A percentile compares a stretch with the other conserved stretches of the same genome.
Conservation (phyloP, 2,888 invertebrate genomes). For the Drosophila birchii region DNA sequence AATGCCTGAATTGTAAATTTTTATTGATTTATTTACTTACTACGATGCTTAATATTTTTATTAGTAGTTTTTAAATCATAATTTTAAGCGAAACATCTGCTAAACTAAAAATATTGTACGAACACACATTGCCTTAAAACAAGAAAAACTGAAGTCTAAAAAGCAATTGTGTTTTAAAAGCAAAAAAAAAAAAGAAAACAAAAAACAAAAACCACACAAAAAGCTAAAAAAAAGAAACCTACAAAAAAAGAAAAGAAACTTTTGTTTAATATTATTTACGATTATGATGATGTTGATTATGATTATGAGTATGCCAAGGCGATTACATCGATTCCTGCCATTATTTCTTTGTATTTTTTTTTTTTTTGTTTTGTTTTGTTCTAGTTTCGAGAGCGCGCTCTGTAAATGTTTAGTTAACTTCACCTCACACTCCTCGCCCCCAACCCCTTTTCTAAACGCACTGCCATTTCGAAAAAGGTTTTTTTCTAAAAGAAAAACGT, state of each 20-base stretch:
- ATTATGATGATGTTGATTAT: slow-evolving; percentile 17
- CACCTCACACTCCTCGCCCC: background rate
- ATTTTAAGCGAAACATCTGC: slow-evolving; percentile 9
- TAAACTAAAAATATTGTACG: slow-evolving; percentile 39
- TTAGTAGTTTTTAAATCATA: slow-evolving; percentile 10
- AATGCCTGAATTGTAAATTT: slow-evolving; percentile 39
- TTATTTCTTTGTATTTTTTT: slow-evolving; percentile 8
- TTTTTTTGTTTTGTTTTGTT: slow-evolving; percentile 1
- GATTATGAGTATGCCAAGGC: slow-evolving; percentile 14
- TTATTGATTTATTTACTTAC: slow-evolving; percentile 46
- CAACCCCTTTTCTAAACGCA: slow-evolving; percentile 59
- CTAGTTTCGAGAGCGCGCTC: slow-evolving; percentile 2
- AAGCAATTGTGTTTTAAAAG: slow-evolving; percentile 59
- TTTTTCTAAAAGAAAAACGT: slow-evolving; percentile 40
- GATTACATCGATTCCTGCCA: slow-evolving; percentile 42
- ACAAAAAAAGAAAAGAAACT: slow-evolving; percentile 47
- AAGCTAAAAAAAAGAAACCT: slow-evolving; percentile 46
- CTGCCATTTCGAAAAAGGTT: slow-evolving; percentile 75
- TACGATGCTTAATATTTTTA: slow-evolving; percentile 24
- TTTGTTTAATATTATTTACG: slow-evolving; percentile 62
- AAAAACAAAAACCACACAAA: slow-evolving; percentile 42
- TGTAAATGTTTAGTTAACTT: slow-evolving; percentile 28
- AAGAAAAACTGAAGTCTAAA: slow-evolving; percentile 3
- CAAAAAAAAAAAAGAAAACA: slow-evolving; percentile 45
- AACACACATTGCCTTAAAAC: slow-evolving; percentile 59